Conservation (phyloP, 2,797 vertebrate genomes). For the Urosaurus nigricauda region DNA sequence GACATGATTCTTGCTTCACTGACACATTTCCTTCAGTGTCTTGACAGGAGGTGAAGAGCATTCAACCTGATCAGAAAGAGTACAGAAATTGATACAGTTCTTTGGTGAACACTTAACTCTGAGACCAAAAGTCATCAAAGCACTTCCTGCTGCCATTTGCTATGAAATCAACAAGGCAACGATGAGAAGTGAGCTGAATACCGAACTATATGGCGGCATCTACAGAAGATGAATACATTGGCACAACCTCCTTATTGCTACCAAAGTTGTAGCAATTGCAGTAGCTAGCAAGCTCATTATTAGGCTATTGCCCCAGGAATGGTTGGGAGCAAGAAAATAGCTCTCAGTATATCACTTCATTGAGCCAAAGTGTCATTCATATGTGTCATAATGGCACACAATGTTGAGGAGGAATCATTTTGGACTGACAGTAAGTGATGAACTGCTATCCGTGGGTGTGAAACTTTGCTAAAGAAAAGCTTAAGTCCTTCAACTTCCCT, state of each 20-base stretch:
- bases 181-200: neutral
- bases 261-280: neutral
- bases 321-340: neutral
- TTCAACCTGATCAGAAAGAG: slow-evolving; percentile 43
- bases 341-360: neutral
- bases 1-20: slow-evolving; percentile 16
- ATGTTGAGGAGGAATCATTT: neutral
- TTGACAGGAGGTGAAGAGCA: slow-evolving; percentile 44
- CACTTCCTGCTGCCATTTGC: slow-evolving; percentile 32
- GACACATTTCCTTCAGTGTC: slow-evolving; percentile 18
- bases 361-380: neutral
- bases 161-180: neutral
- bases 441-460: neutral
- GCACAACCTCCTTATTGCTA: fast-evolving
- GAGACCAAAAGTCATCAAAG: slow-evolving; percentile 45
- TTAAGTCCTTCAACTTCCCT: neutral
- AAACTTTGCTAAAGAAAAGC: slow-evolving; percentile 1
- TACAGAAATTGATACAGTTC: slow-evolving; percentile 15
- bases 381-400: neutral
- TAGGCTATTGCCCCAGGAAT: neutral
- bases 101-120: slow-evolving; percentile 34
- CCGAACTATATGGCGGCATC: neutral
- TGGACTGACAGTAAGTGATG: neutral
- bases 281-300: slow-evolving; percentile 3
- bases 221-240: neutral